A percentile compares a stretch with the other conserved stretches of the same genome.
phyloP scores from a whole-genome alignment of 2,888 invertebrate genomes.

The Diaprepes abbreviatus region DNA sequence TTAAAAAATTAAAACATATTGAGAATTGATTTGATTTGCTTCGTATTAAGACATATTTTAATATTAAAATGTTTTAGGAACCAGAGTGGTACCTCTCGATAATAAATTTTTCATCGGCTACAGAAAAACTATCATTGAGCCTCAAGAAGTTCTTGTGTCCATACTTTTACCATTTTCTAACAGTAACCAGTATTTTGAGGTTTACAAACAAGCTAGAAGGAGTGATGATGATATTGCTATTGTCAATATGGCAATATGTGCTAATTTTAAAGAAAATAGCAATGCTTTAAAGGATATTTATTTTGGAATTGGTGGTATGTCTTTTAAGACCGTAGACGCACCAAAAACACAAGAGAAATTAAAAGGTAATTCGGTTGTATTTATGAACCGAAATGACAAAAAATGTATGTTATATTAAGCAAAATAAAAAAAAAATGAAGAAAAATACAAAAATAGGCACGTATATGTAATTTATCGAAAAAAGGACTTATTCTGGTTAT shows the following conservation, averaged over 20 bases:
- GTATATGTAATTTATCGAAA: too few species aligned
- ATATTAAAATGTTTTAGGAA: slow-evolving; percentile 60
- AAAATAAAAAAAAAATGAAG: too few species aligned
- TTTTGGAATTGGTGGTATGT: slow-evolving; percentile 90
- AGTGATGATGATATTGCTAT: slow-evolving; percentile 97
- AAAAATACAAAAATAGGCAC: too few species aligned
- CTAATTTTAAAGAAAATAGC: slow-evolving; percentile 72
- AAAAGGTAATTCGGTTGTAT: slow-evolving; percentile 17
- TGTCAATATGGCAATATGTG: slow-evolving; percentile 87
- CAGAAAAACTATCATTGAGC: slow-evolving; percentile 79
- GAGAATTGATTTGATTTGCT: background rate
- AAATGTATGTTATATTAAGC: too few species aligned
- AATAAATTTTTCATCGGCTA: slow-evolving; percentile 84
- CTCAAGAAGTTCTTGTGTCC: slow-evolving; percentile 85
- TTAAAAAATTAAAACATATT: slow-evolving; percentile 22
- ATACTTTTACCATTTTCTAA: slow-evolving; percentile 83
- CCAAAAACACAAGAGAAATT: slow-evolving; percentile 72
- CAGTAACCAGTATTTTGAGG: slow-evolving; percentile 80
- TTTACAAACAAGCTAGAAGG: slow-evolving; percentile 92
- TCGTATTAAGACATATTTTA: too few species aligned
- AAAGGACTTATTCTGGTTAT: too few species aligned
- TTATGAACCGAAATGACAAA: background rate
- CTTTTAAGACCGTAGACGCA: slow-evolving; percentile 84
- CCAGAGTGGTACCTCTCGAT: slow-evolving; percentile 78
- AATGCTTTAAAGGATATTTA: slow-evolving; percentile 68